Base-by-base conservation (phyloP, 2,113 vertebrate species). In the Eleginops maclovinus region DNA sequence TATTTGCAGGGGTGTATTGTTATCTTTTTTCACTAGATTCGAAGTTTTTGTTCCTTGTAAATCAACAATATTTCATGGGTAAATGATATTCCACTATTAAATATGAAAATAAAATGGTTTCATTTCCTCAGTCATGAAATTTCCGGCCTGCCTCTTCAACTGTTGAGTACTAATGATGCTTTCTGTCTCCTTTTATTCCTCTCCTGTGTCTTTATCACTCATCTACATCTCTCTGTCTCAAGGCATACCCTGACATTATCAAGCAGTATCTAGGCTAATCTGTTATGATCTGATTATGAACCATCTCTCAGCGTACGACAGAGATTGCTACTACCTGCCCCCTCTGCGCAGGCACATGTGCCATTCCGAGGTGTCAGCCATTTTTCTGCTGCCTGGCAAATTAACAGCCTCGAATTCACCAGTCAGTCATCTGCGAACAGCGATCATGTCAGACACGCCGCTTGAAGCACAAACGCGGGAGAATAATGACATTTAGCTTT, bases 321-420 rank as follows among this genome's bases (percentile, higher is more conserved):
- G 19, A 67, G 62, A 95, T 95, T 94, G 96, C 93, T 91, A 77
- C 90, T 95, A 95, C 95, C 95, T 95, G 93, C 90, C 88, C 83
- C 81, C 73, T 85, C 72, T 61, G 36, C 31, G 51, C 28, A 12
- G 78, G 75, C 84, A 74, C 82, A 82, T 13, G 71, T 89, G 88
- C 86, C 86, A 85, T 86, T 89, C 63, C 0, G 70, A 96, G 94
- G 96, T 96, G 95, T 95, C 90, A 94, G 94, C 90, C 93, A 87
- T 95, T 96, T 97, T 96, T 94, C 95, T 93, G 92, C 93, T 95
- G 84, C 77, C 93, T 95, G 92, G 63, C 93, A 96, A 96, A 97
- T 96, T 95, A 97, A 92, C 94, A 93, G 93, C 93, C 93, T 92
- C 85, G 87, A 77, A 85, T 94, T 93, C 96, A 93, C 87, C 91